Evolutionary conservation across 2,888 invertebrate species (phyloP).

Genomic region (Ametastegia equiseti): DNA sequence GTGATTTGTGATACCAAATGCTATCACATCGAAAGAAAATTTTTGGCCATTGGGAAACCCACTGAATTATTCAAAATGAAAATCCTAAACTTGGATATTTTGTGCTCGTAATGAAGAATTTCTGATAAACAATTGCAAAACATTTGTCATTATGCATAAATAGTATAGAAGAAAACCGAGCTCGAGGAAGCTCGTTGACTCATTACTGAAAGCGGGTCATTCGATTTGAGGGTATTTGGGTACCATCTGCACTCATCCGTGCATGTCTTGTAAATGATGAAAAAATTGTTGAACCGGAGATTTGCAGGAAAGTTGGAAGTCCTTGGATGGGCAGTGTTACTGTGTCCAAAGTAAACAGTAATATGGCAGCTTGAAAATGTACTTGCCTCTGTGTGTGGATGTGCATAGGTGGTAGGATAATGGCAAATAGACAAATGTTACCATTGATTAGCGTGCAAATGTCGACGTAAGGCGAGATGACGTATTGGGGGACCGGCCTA

Average conservation of each 20-base stretch:
- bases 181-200: not conserved
- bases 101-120: no score
- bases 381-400: not conserved
- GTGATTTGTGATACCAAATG: no score
- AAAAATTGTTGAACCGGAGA: constrained; percentile 2
- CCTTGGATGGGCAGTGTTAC: not conserved
- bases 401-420: not conserved
- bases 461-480: constrained; percentile 36
- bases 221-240: not conserved
- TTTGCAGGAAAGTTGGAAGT: not conserved
- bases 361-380: not conserved
- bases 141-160: no score
- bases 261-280: constrained; percentile 20
- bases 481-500: constrained; percentile 48
- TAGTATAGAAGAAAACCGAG: not conserved
- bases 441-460: constrained; percentile 11
- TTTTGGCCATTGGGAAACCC: no score
- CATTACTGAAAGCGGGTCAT: constrained; percentile 17
- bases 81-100: no score
- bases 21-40: no score
- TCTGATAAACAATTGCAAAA: no score
- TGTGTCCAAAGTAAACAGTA: not conserved
- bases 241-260: constrained; percentile 8
- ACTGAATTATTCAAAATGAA: no score
- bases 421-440: not conserved